These are phyloP conservation scores for Arge pagana DNA, from an alignment of 2,888 invertebrate genomes.

Conservation along the genomic window DNA sequence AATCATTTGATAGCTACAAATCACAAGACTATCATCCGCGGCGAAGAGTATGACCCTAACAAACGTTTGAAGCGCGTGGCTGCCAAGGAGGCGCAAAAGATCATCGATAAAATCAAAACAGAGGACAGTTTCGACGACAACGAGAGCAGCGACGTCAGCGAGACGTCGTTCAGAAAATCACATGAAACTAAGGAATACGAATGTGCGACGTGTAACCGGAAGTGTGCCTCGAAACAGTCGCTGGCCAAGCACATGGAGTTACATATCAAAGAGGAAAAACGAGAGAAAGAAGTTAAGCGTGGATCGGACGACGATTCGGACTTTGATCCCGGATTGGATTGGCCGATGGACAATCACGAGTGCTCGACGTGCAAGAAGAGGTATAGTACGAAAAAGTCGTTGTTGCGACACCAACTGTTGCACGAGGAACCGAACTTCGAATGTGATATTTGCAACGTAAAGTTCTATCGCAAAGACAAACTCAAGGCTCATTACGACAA, in stretches of 20 bases:
- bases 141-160: conserved; percentile 26
- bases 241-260: conserved; percentile 51
- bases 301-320: conserved; percentile 49
- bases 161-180: conserved; percentile 26
- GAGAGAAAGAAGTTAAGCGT: conserved; percentile 15
- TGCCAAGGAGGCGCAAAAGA: conserved; percentile 53
- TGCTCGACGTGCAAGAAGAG: conserved; percentile 53
- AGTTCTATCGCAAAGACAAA: conserved; percentile 55
- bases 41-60: conserved; percentile 53
- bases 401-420: conserved; percentile 51
- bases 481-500: conserved; percentile 56
- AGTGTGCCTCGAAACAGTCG: conserved; percentile 48
- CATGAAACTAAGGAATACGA: conserved; percentile 40
- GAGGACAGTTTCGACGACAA: conserved; percentile 38
- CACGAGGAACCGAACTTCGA: conserved; percentile 56
- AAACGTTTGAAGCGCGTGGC: conserved; percentile 53
- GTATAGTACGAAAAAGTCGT: conserved; percentile 55
- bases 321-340: conserved; percentile 51
- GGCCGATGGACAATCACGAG: conserved; percentile 55
- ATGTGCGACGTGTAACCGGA: conserved; percentile 49
- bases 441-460: conserved; percentile 54
- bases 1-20: conserved; percentile 54
- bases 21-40: conserved; percentile 50
- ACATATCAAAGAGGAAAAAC: conserved; percentile 45
- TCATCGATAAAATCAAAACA: conserved; percentile 54